Conservation (phyloP, 2,888 invertebrate species). For the Rhorus exstirpatorius region DNA sequence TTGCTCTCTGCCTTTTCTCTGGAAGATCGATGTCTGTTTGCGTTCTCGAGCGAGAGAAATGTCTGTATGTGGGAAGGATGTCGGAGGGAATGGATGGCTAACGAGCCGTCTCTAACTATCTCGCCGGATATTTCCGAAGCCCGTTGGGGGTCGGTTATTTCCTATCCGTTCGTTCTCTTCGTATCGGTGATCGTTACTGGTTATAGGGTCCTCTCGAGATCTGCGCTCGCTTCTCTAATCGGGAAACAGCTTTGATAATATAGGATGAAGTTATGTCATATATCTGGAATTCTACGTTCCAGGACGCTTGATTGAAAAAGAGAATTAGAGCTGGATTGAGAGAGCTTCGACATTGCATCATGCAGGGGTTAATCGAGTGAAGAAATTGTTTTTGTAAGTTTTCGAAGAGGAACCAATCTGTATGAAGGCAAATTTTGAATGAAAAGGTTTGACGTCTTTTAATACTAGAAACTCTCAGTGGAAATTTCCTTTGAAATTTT, state of each 20-base stretch:
- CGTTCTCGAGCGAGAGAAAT: slow-evolving; percentile 28
- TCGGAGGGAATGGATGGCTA: slow-evolving; percentile 48
- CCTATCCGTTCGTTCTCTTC: slow-evolving; percentile 12
- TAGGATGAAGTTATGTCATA: too few relatives aligned
- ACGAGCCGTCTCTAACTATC: slow-evolving; percentile 64
- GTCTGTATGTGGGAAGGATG: neutral
- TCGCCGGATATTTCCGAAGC: slow-evolving; percentile 35
- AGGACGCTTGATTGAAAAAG: too few relatives aligned
- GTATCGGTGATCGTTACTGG: slow-evolving; percentile 3
- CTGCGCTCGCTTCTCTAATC: slow-evolving; percentile 15
- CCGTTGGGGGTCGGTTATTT: slow-evolving; percentile 35
- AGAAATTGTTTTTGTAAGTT: too few relatives aligned
- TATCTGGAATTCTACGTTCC: too few relatives aligned
- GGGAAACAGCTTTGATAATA: neutral
- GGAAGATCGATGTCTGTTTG: slow-evolving; percentile 56
- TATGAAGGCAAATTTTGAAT: too few relatives aligned
- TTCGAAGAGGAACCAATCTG: too few relatives aligned
- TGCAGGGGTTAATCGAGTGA: too few relatives aligned
- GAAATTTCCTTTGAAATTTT: too few relatives aligned
- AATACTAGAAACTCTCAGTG: too few relatives aligned
- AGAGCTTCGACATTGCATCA: too few relatives aligned
- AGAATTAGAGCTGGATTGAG: too few relatives aligned
- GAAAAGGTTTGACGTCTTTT: too few relatives aligned
- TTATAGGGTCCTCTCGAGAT: slow-evolving; percentile 4
- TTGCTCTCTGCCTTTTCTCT: neutral